Evolutionary conservation across 1,140 invertebrate genomes (phyloP), one percentile per base, ranked within the genome.

Genomic region (Drosophila kohkoa): DNA sequence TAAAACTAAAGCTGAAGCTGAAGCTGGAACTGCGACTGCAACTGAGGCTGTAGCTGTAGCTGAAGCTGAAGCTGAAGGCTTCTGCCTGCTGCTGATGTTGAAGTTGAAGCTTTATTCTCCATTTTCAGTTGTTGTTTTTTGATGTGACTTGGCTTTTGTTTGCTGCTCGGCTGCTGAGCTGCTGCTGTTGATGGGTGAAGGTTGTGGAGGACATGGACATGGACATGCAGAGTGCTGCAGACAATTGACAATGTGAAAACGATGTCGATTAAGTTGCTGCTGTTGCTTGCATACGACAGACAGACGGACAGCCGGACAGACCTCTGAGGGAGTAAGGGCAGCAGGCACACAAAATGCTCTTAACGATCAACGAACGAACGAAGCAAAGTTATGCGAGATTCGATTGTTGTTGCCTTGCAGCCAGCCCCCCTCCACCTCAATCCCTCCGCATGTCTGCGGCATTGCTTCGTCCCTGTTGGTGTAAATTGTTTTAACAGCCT

Each of bases 171-270:
- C 35, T 38, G 30, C 30, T 32, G 20, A 63, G 69, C 58, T 57
- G 70, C 57, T 74, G 75, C 59, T 30, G 72, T 70, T 75, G 79
- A 69, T 86, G 78, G 81, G 82, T 80, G 81, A 83, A 81, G 81
- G 81, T 81, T 83, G 77, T 77, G 80, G 77, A 71, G 73, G 68
- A 71, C 35, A 64, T 65, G 71, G 66, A 70, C 51, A 60, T 62
- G 73, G 83, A 83, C 82, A 88, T 87, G 82, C 85, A 88, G 81
- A 88, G 82, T 83, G 83, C 75, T 77, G 73, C 71, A 87, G 80
- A 88, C 82, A 88, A 87, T 87, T 87, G 82, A 87, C 82, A 87
- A 87, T 87, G 82, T 87, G 82, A 83, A 87, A 88, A 87, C 82
- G 82, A 86, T 86, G 82, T 88, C 82, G 82, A 87, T 87, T 87